Evolutionary conservation across 2,888 invertebrate genomes (phyloP), one percentile per base, ranked within the genome.

Genomic region (Limnephilus rhombicus): DNA sequence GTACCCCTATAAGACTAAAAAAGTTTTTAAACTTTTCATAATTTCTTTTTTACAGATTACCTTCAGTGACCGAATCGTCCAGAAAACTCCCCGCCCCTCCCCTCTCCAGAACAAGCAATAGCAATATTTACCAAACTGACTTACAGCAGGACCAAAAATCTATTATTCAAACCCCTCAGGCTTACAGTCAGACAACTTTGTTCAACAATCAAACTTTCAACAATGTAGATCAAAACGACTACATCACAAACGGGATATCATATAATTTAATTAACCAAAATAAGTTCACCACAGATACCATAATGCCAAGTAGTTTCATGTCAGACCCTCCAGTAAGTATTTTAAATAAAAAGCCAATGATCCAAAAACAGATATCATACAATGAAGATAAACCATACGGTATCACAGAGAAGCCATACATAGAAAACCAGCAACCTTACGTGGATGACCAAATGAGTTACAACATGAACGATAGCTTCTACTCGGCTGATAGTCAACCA

Each of bases 321-420:
- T 37, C 49, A 15, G 88, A 89, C 89, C 41, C 29, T 24, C 80
- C 80, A 37, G 88, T 34, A 49, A 89, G 29, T 41, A 91, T 91
- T 94, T 94, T 94, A 86, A 95, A 95, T 93, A 94, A 95, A 94
- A 95, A 93, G 94, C 94, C 94, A 81, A 95, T 94, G 90, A 94
- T 95, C 87, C 94, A 94, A 94, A 94, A 94, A 91, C 94, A 94
- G 90, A 94, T 94, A 92, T 93, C 94, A 90, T 94, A 94, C 92
- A 94, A 94, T 89, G 94, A 94, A 82, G 93, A 80, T 31, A 89
- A 80, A 31, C 82, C 92, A 49, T 93, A 92, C 80, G 86, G 90
- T 94, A 94, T 94, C 85, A 95, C 95, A 93, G 94, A 95, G 94
- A 95, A 93, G 94, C 94, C 94, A 81, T 95, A 94, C 90, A 94